These are phyloP conservation scores for Pedicia rivosa DNA, from an alignment of 2,888 invertebrate genomes.

Conservation along the genomic window DNA sequence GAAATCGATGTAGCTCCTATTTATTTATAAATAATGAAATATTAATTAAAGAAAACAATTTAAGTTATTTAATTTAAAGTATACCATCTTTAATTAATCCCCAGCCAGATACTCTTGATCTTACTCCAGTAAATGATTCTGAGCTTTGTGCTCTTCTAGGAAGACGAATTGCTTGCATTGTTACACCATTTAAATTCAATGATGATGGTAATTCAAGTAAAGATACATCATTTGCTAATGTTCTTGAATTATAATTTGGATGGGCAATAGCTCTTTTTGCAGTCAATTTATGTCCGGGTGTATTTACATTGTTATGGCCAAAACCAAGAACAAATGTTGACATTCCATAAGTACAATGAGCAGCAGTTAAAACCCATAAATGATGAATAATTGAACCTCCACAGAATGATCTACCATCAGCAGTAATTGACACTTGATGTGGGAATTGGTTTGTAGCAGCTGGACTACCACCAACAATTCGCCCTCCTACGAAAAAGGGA, in stretches of 20 bases:
- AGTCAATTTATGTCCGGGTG: slow-evolving; percentile 6
- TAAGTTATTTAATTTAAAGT: too few species aligned
- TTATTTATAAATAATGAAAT: too few species aligned
- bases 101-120: slow-evolving; percentile 25
- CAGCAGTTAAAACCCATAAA: slow-evolving; percentile 11
- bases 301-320: slow-evolving; percentile 9
- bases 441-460: slow-evolving; percentile 9
- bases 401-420: slow-evolving; percentile 4
- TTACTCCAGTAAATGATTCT: slow-evolving; percentile 18
- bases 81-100: slow-evolving; percentile 25
- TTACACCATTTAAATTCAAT: slow-evolving; percentile 3
- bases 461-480: background rate
- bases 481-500: too few species aligned
- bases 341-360: slow-evolving; percentile 10
- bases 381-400: slow-evolving; percentile 10
- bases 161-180: slow-evolving; percentile 20
- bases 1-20: too few species aligned
- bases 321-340: slow-evolving; percentile 8
- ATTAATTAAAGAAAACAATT: too few species aligned
- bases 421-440: slow-evolving; percentile 9
- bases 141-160: slow-evolving; percentile 17
- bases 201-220: slow-evolving; percentile 8
- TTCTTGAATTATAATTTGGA: slow-evolving; percentile 9
- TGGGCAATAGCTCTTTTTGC: slow-evolving; percentile 8
- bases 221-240: slow-evolving; percentile 10